Base-by-base conservation (phyloP, 2,113 vertebrate species). In the Labeo rohita region DNA sequence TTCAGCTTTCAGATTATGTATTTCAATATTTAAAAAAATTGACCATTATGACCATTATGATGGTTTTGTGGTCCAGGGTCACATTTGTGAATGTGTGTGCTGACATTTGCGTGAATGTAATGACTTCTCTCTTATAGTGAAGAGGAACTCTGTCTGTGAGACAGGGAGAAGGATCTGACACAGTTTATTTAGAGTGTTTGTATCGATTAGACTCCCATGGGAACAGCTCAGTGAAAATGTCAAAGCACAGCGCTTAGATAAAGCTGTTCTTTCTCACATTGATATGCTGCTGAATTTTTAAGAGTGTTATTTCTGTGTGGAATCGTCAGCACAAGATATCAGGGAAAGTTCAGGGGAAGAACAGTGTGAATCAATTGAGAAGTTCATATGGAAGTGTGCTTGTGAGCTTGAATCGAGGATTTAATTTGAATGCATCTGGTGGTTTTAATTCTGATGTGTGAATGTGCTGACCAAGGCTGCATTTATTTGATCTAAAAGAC, bases 191-290 rank as follows among this genome's bases (percentile, higher is more conserved):
- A 0, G 63, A 34, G 84, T 63, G 18, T 80, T 63, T 79, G 47
- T 86, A 86, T 80, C 54, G 84, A 86, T 86, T 59, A 11, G 6
- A 56, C 15, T 52, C 61, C 65, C 21, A 18, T 49, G 47, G 68
- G 34, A 78, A 85, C 56, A 43, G 54, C 34, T 85, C 70, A 59
- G 83, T 68, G 87, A 70, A 65, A 43, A 52, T 45, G 50, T 79
- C 73, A 65, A 21, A 79, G n/a, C 18, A 15, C 59, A 76, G 15
- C 0, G 4, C n/a, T 65, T 10, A 66, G 77, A 88, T 81, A 80
- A 88, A 88, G 70, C 68, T 68, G 78, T 88, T 80, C 54, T 74
- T 18, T 15, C 78, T 49, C 8, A 47, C 3, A 8, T 5, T 78
- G 76, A 59, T 59, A 3, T 78, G 28, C 59, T 47, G 78, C 39